Evolutionary conservation across 2,797 vertebrate genomes (phyloP).

Genomic region (Setipinna tenuifilis): DNA sequence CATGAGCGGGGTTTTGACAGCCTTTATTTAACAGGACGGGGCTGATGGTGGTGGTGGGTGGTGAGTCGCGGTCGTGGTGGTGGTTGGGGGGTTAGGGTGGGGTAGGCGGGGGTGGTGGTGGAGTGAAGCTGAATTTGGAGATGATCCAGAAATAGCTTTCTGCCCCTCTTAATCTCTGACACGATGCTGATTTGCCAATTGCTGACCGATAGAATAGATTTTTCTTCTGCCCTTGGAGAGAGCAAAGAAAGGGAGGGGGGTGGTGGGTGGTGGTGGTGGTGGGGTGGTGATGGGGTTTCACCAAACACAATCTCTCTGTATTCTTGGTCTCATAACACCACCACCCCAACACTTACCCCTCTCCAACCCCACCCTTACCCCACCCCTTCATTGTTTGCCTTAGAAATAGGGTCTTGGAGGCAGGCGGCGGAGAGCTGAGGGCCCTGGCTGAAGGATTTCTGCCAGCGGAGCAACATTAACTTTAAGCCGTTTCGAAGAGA

Average conservation of each 20-base stretch:
- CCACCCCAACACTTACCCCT: not conserved
- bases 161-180: constrained; percentile 66
- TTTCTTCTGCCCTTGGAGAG: constrained; percentile 25
- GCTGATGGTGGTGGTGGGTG: constrained; percentile 39
- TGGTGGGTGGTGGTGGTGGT: not conserved
- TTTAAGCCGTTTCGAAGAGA: constrained; percentile 63
- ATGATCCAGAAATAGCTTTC: constrained; percentile 47
- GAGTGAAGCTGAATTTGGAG: constrained; percentile 38
- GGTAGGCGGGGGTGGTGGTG: constrained; percentile 4
- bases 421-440: constrained; percentile 21
- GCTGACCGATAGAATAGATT: constrained; percentile 72
- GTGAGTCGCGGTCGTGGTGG: constrained; percentile 26
- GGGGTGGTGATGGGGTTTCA: constrained; percentile 62
- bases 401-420: constrained; percentile 45
- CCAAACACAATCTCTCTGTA: constrained; percentile 43
- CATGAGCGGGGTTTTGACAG: constrained; percentile 63
- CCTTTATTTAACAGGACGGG: constrained; percentile 58
- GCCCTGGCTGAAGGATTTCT: constrained; percentile 63
- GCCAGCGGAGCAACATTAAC: constrained; percentile 68
- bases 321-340: constrained; percentile 21
- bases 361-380: constrained; percentile 32
- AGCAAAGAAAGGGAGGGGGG: not conserved
- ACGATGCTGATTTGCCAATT: constrained; percentile 64
- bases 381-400: constrained; percentile 61
- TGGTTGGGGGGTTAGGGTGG: constrained; percentile 38